These are phyloP conservation scores for Megaceryle alcyon DNA, from an alignment of 2,797 vertebrate genomes.

Conservation along the genomic window DNA sequence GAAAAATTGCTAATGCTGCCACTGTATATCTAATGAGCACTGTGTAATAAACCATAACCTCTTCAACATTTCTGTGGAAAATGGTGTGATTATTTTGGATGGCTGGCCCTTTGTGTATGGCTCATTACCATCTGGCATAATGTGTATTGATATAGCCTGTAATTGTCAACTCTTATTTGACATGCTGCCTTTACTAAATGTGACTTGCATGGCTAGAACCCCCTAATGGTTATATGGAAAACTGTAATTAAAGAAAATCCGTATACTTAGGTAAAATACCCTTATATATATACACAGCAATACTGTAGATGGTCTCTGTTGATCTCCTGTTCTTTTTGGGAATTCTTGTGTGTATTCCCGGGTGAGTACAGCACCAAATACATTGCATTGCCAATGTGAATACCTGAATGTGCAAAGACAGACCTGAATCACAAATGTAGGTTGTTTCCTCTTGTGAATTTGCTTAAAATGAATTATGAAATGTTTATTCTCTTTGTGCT, in stretches of 20 bases:
- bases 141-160: constrained; percentile 95
- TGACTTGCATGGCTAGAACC: constrained; percentile 86
- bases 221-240: constrained; percentile 81
- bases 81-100: constrained; percentile 86
- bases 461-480: background rate
- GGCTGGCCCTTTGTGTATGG: constrained; percentile 85
- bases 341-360: constrained; percentile 6
- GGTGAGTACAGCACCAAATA: background rate
- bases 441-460: background rate
- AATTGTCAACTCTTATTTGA: constrained; percentile 96
- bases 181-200: constrained; percentile 96
- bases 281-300: constrained; percentile 11
- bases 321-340: background rate
- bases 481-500: background rate
- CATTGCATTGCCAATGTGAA: background rate
- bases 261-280: constrained; percentile 51
- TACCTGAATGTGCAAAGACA: background rate
- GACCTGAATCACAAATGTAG: background rate
- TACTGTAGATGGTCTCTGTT: constrained; percentile 7
- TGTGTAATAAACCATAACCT: constrained; percentile 89
- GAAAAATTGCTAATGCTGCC: constrained; percentile 83
- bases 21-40: constrained; percentile 84
- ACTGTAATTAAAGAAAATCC: constrained; percentile 77
- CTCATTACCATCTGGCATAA: constrained; percentile 95
- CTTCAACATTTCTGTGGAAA: constrained; percentile 83